phyloP scores from a whole-genome alignment of 2,888 invertebrate species.

The Protula sp. region DNA sequence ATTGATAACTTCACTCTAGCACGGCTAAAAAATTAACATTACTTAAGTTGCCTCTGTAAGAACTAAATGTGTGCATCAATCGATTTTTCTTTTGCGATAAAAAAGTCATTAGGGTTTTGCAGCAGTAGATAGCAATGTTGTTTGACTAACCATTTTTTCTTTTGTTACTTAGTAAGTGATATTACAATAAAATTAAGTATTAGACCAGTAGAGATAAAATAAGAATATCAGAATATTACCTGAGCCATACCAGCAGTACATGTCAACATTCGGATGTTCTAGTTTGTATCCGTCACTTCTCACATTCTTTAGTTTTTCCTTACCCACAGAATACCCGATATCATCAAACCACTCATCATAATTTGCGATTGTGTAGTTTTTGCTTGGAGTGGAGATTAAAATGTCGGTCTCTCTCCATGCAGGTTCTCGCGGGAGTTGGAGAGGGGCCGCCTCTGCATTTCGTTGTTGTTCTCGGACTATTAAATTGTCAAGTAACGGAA shows the following conservation, averaged over 20 bases:
- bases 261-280: conserved; percentile 6
- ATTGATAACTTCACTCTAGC: too few relatives aligned
- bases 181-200: too few relatives aligned
- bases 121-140: too few relatives aligned
- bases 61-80: too few relatives aligned
- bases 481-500: conserved; percentile 3
- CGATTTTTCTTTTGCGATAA: too few relatives aligned
- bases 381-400: conserved; percentile 5
- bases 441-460: not conserved
- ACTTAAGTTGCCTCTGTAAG: too few relatives aligned
- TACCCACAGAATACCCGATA: conserved; percentile 4
- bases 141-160: too few relatives aligned
- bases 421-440: conserved; percentile 2
- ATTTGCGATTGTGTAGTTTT: conserved; percentile 9
- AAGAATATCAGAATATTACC: too few relatives aligned
- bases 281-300: not conserved
- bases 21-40: too few relatives aligned
- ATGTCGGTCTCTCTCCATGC: not conserved
- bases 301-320: not conserved
- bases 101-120: too few relatives aligned
- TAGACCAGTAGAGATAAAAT: too few relatives aligned
- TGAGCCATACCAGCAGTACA: conserved; percentile 4
- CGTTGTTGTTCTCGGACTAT: conserved; percentile 7
- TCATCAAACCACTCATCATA: conserved; percentile 7
- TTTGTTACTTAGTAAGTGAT: too few relatives aligned